Base-by-base conservation (phyloP, 2,888 invertebrate species). In the Brenthis hecate region DNA sequence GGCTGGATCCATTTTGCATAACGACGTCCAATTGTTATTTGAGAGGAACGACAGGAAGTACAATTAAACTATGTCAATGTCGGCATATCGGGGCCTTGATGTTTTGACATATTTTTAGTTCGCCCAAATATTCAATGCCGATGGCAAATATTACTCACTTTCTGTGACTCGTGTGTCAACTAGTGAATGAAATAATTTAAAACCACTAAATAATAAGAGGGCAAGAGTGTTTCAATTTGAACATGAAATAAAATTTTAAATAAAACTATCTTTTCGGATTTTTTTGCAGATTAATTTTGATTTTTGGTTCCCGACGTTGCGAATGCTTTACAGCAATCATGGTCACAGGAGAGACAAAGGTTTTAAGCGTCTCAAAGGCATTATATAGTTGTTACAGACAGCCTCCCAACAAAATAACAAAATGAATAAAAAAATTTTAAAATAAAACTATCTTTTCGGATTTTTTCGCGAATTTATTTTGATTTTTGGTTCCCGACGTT, bases 11-110 rank as follows among this genome's bases (percentile, higher is more conserved):
- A 1, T 19, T 19, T 19, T 19, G 19, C 19, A 19, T 19, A 19
- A 19, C 19, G 19, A 19, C 19, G 19, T 19, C 19, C 19, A 19
- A 19, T 19, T 64, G 60, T 60, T 60, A 36, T 56, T 56, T 57
- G 63, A 60, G 58, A 64, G 64, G 56, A 57, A 58, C 77, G 78
- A 80, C 82, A 83, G 87, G 85, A 85, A 86, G 81, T 80, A 81
- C 77, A 78, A 80, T 77, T 81, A 62, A 90, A 87, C 80, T 88
- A 87, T 91, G 91, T 91, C 91, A 91, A 90, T 91, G 91, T 88
- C 91, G 86, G 79, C 82, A 80, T 82, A 83, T 83, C 81, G 80
- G 81, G 73, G 76, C 75, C 32, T 73, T 72, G 75, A 68, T 63
- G 71, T 76, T 78, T 75, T 74, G 66, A 73, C 72, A 76, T 72